Percentiles rank a stretch among this genome's conserved stretches.
These are phyloP conservation scores for Pollachius pollachius DNA, from an alignment of 2,113 vertebrate genomes.

Conservation along the genomic window DNA sequence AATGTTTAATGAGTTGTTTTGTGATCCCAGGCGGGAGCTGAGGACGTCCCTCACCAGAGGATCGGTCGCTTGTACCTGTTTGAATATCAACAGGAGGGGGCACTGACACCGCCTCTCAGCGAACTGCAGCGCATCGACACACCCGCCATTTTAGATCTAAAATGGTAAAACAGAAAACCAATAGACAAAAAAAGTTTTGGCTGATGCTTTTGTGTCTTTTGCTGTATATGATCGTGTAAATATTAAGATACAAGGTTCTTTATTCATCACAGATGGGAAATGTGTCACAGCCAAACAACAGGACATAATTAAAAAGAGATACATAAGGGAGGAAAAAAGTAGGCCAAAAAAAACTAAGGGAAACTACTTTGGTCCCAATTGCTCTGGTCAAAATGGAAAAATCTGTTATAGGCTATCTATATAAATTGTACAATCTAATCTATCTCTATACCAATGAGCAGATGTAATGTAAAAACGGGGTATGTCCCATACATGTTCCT, in stretches of 20 bases:
- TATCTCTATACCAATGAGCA: background rate
- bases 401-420: background rate
- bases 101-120: constrained; percentile 66
- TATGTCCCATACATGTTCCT: constrained; percentile 3
- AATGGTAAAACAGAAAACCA: constrained; percentile 77
- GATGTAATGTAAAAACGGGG: no score
- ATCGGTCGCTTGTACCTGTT: constrained; percentile 88
- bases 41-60: constrained; percentile 64
- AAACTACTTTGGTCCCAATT: no score
- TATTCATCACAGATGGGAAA: no score
- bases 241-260: no score
- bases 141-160: constrained; percentile 85
- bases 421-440: no score
- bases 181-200: background rate
- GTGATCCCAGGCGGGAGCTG: constrained; percentile 57
- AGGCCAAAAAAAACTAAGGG: no score
- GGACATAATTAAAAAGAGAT: no score
- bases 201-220: background rate
- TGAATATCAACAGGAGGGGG: constrained; percentile 66
- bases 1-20: background rate
- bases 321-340: no score
- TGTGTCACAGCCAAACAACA: no score
- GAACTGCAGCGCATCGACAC: constrained; percentile 85
- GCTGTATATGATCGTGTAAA: no score
- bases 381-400: background rate